Evolutionary conservation across 2,888 invertebrate species (phyloP).

Genomic region (Eutolmus rufibarbis): DNA sequence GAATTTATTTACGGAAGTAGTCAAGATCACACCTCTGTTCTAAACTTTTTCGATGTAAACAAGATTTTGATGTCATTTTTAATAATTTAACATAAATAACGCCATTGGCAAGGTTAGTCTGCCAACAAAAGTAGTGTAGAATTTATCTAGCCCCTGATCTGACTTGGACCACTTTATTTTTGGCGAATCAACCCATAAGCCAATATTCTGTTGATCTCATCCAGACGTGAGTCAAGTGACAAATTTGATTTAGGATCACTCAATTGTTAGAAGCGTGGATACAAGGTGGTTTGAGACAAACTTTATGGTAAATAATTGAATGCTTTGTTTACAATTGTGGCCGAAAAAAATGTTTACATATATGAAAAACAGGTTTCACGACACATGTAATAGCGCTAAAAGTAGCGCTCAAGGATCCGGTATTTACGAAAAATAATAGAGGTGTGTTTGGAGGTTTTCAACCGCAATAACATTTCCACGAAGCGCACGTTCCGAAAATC

Average conservation of each 20-base stretch:
- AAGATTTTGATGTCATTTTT: slow-evolving; percentile 7
- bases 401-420: not conserved
- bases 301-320: not conserved
- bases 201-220: not conserved
- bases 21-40: not conserved
- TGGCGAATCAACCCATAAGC: not conserved
- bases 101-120: not conserved
- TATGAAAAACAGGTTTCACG: not conserved
- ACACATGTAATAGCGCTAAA: not conserved
- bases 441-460: not conserved
- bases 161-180: not conserved
- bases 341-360: not conserved
- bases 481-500: not conserved
- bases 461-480: not conserved
- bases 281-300: not conserved
- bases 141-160: not conserved
- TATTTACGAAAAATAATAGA: not conserved
- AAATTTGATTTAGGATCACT: not conserved
- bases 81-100: not conserved
- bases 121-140: not conserved
- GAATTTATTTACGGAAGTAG: not conserved
- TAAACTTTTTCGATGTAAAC: not conserved
- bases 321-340: not conserved
- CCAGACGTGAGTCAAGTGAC: not conserved
- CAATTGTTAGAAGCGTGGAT: not conserved